These are phyloP conservation scores for Acanthopleura granulata DNA, from an alignment of 2,888 invertebrate species.

Conservation along the genomic window DNA sequence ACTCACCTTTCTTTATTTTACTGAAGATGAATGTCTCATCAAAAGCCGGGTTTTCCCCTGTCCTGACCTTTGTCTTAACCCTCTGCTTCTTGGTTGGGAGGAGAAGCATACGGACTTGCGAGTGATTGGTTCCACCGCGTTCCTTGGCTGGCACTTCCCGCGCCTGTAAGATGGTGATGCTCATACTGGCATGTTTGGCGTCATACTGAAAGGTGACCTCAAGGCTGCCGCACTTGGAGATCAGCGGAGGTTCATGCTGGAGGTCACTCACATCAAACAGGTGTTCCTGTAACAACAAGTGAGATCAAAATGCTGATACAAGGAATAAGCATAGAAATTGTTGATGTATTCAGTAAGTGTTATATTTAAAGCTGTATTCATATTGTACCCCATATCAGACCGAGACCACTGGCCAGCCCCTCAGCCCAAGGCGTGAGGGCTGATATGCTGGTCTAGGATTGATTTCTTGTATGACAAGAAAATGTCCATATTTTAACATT, in stretches of 20 bases:
- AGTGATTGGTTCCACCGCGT: conserved; percentile 60
- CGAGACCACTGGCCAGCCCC: no score
- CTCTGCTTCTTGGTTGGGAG: conserved; percentile 94
- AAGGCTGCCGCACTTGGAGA: conserved; percentile 78
- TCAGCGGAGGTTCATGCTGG: conserved; percentile 60
- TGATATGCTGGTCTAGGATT: no score
- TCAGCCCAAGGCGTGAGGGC: no score
- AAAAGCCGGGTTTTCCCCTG: conserved; percentile 91
- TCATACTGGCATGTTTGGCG: conserved; percentile 91
- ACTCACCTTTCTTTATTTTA: conserved; percentile 75
- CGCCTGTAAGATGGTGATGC: conserved; percentile 90
- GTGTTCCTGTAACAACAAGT: conserved; percentile 60
- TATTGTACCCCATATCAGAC: no score
- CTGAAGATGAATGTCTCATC: conserved; percentile 93
- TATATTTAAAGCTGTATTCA: no score
- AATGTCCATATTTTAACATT: no score
- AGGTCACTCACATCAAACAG: conserved; percentile 71
- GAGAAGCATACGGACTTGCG: conserved; percentile 83
- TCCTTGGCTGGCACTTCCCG: conserved; percentile 80
- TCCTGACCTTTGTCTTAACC: conserved; percentile 92
- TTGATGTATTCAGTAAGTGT: no score
- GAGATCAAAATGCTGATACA: no score
- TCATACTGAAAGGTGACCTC: conserved; percentile 92
- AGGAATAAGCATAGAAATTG: no score
- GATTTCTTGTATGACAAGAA: no score